These are phyloP conservation scores for Mechanitis messenoides DNA, from an alignment of 2,888 invertebrate genomes.

Conservation along the genomic window DNA sequence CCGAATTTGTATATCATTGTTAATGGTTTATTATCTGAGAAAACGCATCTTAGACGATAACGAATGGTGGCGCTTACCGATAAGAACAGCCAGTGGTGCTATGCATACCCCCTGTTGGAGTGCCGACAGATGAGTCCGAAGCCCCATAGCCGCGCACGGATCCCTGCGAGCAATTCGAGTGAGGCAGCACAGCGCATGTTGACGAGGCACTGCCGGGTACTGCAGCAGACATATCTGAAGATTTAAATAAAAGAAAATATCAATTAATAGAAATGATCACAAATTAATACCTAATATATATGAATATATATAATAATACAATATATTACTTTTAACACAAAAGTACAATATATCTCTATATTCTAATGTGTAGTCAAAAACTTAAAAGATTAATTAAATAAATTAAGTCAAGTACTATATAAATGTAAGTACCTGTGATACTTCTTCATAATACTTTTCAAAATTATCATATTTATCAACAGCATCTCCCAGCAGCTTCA, in stretches of 20 bases:
- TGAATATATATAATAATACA: too few species aligned
- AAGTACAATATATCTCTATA: too few species aligned
- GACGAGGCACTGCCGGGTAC: slow-evolving; percentile 36
- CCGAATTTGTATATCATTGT: too few species aligned
- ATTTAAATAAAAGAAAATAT: slow-evolving; percentile 7
- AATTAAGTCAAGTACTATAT: not conserved
- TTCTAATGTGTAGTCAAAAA: too few species aligned
- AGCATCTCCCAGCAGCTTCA: slow-evolving; percentile 40
- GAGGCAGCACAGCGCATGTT: slow-evolving; percentile 43
- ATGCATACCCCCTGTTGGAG: slow-evolving; percentile 38
- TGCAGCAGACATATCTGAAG: slow-evolving; percentile 41
- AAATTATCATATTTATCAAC: slow-evolving; percentile 34
- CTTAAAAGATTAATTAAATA: too few species aligned
- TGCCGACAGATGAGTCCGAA: slow-evolving; percentile 29
- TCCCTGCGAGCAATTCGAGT: slow-evolving; percentile 31
- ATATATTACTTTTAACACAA: too few species aligned
- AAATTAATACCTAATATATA: too few species aligned
- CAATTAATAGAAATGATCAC: too few species aligned
- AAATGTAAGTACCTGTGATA: slow-evolving; percentile 38
- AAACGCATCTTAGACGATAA: too few species aligned
- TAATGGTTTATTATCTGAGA: too few species aligned
- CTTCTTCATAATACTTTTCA: slow-evolving; percentile 38
- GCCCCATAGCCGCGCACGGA: slow-evolving; percentile 22
- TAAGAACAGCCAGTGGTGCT: slow-evolving; percentile 41
- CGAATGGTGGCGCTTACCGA: slow-evolving; percentile 35